These are phyloP conservation scores for Cristatella mucedo DNA, from an alignment of 2,888 invertebrate genomes.

Conservation along the genomic window DNA sequence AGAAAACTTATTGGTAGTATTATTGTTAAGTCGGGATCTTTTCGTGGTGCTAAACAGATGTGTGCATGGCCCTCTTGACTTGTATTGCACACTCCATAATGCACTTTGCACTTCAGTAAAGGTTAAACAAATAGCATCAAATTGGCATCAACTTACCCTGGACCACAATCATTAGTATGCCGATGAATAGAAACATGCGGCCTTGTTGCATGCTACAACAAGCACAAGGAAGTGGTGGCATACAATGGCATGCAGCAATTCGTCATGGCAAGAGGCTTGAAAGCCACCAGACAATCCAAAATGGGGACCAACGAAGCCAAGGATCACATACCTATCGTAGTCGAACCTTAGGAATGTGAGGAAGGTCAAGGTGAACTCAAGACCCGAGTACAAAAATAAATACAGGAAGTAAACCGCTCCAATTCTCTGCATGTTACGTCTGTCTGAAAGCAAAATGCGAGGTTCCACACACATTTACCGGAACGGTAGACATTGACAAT, in stretches of 20 bases:
- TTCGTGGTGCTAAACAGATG: no score
- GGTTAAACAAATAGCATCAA: constrained; percentile 3
- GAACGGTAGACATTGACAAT: no score
- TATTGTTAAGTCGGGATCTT: no score
- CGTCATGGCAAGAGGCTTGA: neutral
- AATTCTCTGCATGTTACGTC: constrained; percentile 35
- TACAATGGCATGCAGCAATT: neutral
- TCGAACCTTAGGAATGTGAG: constrained; percentile 78
- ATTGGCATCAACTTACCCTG: constrained; percentile 53
- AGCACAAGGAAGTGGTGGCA: neutral
- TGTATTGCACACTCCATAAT: constrained; percentile 8
- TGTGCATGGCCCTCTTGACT: neutral
- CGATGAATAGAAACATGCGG: constrained; percentile 87
- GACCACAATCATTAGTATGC: constrained; percentile 64
- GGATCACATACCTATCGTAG: constrained; percentile 47
- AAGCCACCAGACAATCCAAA: constrained; percentile 10
- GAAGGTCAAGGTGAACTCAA: constrained; percentile 93
- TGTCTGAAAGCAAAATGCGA: constrained; percentile 45
- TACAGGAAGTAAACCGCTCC: constrained; percentile 57
- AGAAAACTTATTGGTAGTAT: no score
- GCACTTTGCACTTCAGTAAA: constrained; percentile 1
- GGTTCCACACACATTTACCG: no score
- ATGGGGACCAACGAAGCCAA: no score
- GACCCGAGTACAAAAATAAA: constrained; percentile 79
- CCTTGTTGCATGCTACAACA: constrained; percentile 77